Conservation (phyloP, 2,113 vertebrate species). For the Solea senegalensis region DNA sequence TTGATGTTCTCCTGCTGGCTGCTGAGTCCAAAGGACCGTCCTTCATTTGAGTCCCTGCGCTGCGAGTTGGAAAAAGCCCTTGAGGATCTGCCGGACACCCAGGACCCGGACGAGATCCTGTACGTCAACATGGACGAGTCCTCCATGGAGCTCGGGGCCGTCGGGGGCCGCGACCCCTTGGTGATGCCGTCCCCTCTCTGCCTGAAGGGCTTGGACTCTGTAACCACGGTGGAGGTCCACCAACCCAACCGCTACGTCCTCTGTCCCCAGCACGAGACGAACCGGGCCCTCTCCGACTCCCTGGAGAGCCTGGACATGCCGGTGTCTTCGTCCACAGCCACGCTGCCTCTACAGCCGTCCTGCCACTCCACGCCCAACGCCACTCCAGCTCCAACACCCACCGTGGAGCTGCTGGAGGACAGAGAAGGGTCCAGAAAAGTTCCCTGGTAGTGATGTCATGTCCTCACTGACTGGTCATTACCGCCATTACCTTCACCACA, state of each 20-base stretch:
- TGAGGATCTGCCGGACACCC: slow-evolving; percentile 85
- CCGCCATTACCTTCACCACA: slow-evolving; percentile 23
- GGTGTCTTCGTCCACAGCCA: slow-evolving; percentile 61
- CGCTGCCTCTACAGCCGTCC: slow-evolving; percentile 66
- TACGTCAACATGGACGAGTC: slow-evolving; percentile 94
- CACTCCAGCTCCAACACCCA: slow-evolving; percentile 43
- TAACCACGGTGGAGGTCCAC: slow-evolving; percentile 85
- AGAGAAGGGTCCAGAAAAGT: slow-evolving; percentile 57
- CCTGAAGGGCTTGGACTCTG: slow-evolving; percentile 80
- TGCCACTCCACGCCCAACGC: slow-evolving; percentile 51
- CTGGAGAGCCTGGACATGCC: slow-evolving; percentile 75
- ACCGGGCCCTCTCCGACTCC: slow-evolving; percentile 67
- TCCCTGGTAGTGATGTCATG: slow-evolving; percentile 72
- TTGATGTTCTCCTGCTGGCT: slow-evolving; percentile 92
- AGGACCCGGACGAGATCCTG: slow-evolving; percentile 89
- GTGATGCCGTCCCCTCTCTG: slow-evolving; percentile 60
- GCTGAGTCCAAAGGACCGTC: slow-evolving; percentile 88
- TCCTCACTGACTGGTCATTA: slow-evolving; percentile 22
- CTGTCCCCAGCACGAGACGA: slow-evolving; percentile 85
- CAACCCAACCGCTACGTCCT: slow-evolving; percentile 87
- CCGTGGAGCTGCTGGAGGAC: slow-evolving; percentile 62
- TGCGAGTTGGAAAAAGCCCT: slow-evolving; percentile 87
- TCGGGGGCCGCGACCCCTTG: slow-evolving; percentile 80
- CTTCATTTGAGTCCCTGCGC: slow-evolving; percentile 83
- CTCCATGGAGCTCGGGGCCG: slow-evolving; percentile 67